Percentiles rank a stretch among this genome's conserved stretches.
phyloP scores from a whole-genome alignment of 2,888 invertebrate species.

The Epinotia bilunana region DNA sequence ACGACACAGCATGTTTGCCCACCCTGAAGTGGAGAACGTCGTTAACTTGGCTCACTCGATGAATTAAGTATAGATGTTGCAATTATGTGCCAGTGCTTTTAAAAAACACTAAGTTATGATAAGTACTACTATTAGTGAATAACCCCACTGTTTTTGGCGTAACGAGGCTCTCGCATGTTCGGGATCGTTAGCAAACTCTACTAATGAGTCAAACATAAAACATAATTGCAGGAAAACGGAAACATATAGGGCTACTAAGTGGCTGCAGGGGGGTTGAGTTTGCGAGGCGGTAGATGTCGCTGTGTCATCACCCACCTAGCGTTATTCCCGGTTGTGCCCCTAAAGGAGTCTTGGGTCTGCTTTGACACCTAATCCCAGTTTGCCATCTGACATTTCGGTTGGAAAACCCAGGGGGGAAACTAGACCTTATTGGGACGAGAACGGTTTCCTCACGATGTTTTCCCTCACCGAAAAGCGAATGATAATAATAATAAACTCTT shows the following conservation, averaged over 20 bases:
- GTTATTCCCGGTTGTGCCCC: no score
- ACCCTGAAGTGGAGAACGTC: no score
- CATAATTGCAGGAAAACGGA: background rate
- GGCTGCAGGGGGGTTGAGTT: background rate
- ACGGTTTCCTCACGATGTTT: no score
- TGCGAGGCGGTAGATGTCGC: background rate
- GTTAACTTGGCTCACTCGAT: no score
- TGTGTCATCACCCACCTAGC: background rate
- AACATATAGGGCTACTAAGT: background rate
- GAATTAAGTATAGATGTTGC: background rate
- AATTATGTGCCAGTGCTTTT: background rate
- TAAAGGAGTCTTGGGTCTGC: no score
- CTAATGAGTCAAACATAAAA: slow-evolving; percentile 6
- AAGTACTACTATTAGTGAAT: background rate
- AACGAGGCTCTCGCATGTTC: background rate
- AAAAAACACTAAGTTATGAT: background rate
- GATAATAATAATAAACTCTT: no score
- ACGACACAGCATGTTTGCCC: no score
- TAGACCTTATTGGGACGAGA: no score
- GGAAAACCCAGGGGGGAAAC: no score
- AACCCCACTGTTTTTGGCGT: background rate
- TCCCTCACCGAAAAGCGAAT: no score
- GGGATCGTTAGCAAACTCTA: background rate
- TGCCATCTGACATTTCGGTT: no score
- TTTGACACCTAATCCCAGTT: no score